These are phyloP conservation scores for Chrysopa pallens DNA, from an alignment of 1,140 invertebrate genomes.

Conservation along the genomic window DNA sequence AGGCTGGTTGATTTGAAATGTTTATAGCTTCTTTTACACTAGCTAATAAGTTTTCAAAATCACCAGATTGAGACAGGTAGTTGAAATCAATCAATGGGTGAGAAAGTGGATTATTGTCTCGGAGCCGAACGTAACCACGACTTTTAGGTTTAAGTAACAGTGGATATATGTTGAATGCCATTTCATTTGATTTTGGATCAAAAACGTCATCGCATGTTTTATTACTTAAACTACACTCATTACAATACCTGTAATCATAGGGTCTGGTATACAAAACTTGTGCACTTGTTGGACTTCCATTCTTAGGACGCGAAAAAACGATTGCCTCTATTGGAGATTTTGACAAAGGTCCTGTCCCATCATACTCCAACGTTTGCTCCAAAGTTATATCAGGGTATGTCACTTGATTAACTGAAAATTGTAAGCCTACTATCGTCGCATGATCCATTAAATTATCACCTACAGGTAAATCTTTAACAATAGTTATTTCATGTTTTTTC, in stretches of 20 bases:
- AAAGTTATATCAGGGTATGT: constrained; percentile 8
- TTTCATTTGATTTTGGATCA: constrained; percentile 29
- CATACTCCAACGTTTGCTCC: constrained; percentile 14
- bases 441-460: constrained; percentile 20
- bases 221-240: constrained; percentile 33
- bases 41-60: constrained; percentile 19
- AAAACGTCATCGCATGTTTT: constrained; percentile 37
- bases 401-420: constrained; percentile 9
- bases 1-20: constrained; percentile 5
- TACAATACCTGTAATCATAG: constrained; percentile 51
- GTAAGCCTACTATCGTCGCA: constrained; percentile 13
- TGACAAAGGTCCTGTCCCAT: constrained; percentile 26
- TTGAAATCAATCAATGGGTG: constrained; percentile 34
- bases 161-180: constrained; percentile 16
- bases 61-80: constrained; percentile 21
- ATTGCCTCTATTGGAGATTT: constrained; percentile 20
- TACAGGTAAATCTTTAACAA: constrained; percentile 20
- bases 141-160: constrained; percentile 5
- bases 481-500: constrained; percentile 4
- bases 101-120: constrained; percentile 25
- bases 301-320: constrained; percentile 40
- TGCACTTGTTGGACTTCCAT: constrained; percentile 59
- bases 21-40: constrained; percentile 11
- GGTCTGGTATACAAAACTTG: constrained; percentile 60
- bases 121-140: constrained; percentile 12